These are phyloP conservation scores for Spizaetus ornatus DNA, from an alignment of 2,113 vertebrate species.

Conservation along the genomic window DNA sequence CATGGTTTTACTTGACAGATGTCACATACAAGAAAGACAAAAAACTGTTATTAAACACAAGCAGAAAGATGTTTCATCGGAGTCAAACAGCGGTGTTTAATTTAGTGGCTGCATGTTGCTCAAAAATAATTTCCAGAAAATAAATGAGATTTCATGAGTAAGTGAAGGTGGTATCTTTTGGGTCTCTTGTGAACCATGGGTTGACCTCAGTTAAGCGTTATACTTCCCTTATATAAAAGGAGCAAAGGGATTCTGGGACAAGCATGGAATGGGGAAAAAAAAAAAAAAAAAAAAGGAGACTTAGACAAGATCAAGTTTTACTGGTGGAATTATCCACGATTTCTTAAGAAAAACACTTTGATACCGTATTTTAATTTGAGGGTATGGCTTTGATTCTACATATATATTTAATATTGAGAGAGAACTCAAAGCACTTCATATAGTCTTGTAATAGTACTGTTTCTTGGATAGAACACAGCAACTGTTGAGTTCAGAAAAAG, in stretches of 20 bases:
- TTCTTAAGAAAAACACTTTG: background rate
- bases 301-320: background rate
- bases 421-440: background rate
- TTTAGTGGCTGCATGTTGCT: background rate
- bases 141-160: background rate
- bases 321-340: background rate
- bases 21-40: background rate
- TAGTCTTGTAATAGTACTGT: background rate
- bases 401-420: background rate
- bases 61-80: background rate
- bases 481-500: background rate
- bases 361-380: background rate
- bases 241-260: background rate
- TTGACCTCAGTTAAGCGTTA: background rate
- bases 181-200: background rate
- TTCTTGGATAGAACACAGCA: background rate
- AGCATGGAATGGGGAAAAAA: background rate
- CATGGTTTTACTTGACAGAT: background rate
- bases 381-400: background rate
- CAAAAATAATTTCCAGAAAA: background rate
- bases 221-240: background rate
- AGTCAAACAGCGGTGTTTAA: background rate
- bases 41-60: constrained; percentile 3
- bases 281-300: background rate
- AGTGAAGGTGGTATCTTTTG: background rate